These are phyloP conservation scores for Manis javanica DNA, from an alignment of 2,797 vertebrate species.

Conservation along the genomic window DNA sequence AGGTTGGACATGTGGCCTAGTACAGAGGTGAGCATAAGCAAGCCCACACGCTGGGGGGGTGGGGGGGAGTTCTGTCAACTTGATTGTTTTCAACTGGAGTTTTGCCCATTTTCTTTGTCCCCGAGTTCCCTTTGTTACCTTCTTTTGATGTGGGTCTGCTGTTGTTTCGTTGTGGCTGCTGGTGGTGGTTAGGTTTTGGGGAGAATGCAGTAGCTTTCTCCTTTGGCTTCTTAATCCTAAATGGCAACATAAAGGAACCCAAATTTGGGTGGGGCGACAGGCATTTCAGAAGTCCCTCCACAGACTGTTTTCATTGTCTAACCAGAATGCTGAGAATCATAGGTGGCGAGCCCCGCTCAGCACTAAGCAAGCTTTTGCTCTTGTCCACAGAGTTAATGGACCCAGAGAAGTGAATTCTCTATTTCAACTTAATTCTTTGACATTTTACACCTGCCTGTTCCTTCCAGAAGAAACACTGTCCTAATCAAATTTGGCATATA, in stretches of 20 bases:
- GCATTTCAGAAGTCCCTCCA: neutral
- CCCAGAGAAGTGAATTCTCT: neutral
- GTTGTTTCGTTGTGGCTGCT: neutral
- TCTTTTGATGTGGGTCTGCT: neutral
- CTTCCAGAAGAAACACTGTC: neutral
- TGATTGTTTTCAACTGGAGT: neutral
- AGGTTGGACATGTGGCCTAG: neutral
- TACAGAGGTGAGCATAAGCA: neutral
- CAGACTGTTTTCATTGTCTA: neutral
- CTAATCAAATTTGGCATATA: neutral
- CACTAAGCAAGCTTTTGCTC: neutral
- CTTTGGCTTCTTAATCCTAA: slow-evolving; percentile 19
- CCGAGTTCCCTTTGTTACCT: neutral
- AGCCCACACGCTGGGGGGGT: neutral
- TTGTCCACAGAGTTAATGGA: neutral
- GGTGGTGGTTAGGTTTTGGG: neutral
- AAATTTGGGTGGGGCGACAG: neutral
- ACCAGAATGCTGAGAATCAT: neutral
- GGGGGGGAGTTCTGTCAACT: accelerated
- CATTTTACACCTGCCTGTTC: neutral
- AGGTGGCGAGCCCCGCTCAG: accelerated
- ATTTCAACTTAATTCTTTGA: neutral
- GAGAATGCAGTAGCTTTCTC: neutral
- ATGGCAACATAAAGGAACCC: neutral
- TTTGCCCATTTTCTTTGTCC: neutral